These are phyloP conservation scores for Syrphus vitripennis DNA, from an alignment of 2,888 invertebrate species.

Conservation along the genomic window DNA sequence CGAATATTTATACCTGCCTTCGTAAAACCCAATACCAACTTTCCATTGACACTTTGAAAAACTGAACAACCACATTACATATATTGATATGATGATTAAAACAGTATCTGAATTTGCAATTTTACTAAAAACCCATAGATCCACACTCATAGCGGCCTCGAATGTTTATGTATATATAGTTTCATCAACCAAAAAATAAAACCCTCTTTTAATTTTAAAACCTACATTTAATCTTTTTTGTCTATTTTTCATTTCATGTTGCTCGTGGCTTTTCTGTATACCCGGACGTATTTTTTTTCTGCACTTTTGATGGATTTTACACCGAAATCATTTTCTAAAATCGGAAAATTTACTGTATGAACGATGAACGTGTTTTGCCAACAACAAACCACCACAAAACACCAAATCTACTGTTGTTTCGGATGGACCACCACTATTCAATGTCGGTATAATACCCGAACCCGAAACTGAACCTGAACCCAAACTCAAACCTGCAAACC, in stretches of 20 bases:
- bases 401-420: slow-evolving; percentile 29
- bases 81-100: slow-evolving; percentile 42
- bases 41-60: slow-evolving; percentile 29
- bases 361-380: neutral
- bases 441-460: slow-evolving; percentile 3
- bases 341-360: slow-evolving; percentile 40
- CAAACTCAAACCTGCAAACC: slow-evolving; percentile 13
- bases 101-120: slow-evolving; percentile 31
- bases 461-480: neutral
- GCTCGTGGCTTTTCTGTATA: neutral
- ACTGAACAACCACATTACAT: slow-evolving; percentile 31
- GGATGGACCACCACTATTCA: neutral
- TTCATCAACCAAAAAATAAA: neutral
- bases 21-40: neutral
- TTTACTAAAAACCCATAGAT: neutral
- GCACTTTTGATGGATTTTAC: neutral
- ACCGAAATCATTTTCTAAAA: slow-evolving; percentile 49
- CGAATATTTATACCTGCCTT: no score
- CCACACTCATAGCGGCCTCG: neutral
- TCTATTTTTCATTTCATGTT: slow-evolving; percentile 49
- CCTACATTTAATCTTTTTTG: slow-evolving; percentile 17
- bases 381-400: slow-evolving; percentile 42
- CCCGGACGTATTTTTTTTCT: neutral
- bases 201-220: neutral
- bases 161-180: neutral